Evolutionary conservation across 2,797 vertebrate species (phyloP), one percentile per base, ranked within the genome.

Genomic region (Thripadectes ignobilis): DNA sequence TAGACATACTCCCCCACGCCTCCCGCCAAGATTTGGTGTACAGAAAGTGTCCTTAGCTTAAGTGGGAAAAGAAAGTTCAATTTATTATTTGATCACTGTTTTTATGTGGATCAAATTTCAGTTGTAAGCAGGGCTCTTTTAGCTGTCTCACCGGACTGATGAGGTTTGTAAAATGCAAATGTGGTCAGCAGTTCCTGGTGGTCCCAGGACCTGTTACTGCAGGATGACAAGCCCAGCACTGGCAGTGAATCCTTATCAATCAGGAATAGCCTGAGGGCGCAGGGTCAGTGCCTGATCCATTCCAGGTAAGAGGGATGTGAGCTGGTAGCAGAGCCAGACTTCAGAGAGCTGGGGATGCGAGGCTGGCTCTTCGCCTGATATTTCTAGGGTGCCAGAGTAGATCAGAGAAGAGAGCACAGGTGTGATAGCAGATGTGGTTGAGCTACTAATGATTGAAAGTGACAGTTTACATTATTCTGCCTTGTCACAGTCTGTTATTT

Each of bases 351-450:
- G 49, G 82, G 52, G 65, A 46, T 51, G 22, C 4, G 3, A 76
- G 85, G 46, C 13, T 97, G 97, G 92, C 92, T 88, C 21, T 20
- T n/a, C 4, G 75, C 94, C 95, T 93, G 15, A 62, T 89, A 59
- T 81, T 97, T 95, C 87, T 85, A 51, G 88, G 77, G 58, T 82
- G 88, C 95, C 88, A 80, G 85, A 88, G 68, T 3, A 74, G 93
- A 96, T 76, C 90, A 90, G 80, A 88, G 83, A 89, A 68, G 59
- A 68, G 91, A 93, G 58, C 91, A 88, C 97, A 97, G 96, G 93
- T 97, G 94, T 95, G 94, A 96, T 82, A 93, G 91, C 96, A 97
- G 96, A 93, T 96, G 95, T 71, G 54, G 67, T 61, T 62, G 63
- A 61, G 68, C 83, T 94, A 91, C 76, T 91, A 86, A n/a, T 92